Percentiles rank a stretch among this genome's conserved stretches.
Conservation (phyloP, 2,797 vertebrate species). For the Rhyacichthys aspro region DNA sequence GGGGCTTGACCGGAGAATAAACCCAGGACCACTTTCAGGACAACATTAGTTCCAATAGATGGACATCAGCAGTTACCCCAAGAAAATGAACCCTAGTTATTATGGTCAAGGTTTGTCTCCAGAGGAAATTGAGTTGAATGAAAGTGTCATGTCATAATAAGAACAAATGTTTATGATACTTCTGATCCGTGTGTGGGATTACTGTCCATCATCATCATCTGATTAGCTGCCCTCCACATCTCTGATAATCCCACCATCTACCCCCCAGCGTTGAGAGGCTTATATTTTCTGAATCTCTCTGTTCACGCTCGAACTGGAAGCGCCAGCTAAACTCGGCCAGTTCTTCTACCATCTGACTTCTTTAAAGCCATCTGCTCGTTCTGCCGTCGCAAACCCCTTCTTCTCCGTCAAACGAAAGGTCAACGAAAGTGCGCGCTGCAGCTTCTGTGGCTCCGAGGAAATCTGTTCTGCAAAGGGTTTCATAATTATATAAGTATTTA, state of each 20-base stretch:
- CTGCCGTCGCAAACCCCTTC: not conserved
- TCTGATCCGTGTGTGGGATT: slow-evolving; percentile 17
- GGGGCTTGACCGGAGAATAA: no score
- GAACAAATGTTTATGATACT: slow-evolving; percentile 15
- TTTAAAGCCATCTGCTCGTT: slow-evolving; percentile 1
- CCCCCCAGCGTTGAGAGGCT: slow-evolving; percentile 54
- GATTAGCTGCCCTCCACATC: slow-evolving; percentile 60
- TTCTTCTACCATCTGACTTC: slow-evolving; percentile 22
- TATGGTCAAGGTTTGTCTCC: not conserved
- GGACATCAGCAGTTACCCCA: not conserved
- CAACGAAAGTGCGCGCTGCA: not conserved
- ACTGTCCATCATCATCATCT: slow-evolving; percentile 20
- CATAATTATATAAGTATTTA: no score
- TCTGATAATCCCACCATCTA: slow-evolving; percentile 62
- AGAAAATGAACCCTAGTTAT: no score
- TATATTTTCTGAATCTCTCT: slow-evolving; percentile 64
- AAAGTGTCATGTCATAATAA: not conserved
- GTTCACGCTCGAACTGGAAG: slow-evolving; percentile 23
- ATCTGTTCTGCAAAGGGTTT: no score
- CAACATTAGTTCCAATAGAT: not conserved
- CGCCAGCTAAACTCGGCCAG: slow-evolving; percentile 1
- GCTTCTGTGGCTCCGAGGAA: no score
- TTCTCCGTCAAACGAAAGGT: not conserved
- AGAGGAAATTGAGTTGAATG: not conserved
- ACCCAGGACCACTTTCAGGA: not conserved